phyloP scores from a whole-genome alignment of 2,113 vertebrate species.

The Typhlomys cinereus region DNA sequence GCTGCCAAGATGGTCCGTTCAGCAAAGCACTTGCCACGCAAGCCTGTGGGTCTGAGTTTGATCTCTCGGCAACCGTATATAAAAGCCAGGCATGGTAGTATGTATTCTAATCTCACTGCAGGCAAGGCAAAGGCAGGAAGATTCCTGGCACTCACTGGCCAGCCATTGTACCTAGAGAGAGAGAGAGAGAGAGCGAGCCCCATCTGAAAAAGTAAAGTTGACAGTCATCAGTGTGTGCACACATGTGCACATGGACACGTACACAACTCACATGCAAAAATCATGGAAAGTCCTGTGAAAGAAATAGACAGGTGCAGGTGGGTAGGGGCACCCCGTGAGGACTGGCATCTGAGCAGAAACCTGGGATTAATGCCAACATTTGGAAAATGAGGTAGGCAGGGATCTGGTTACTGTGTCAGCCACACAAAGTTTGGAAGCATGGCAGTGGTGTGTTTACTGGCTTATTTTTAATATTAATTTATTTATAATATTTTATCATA shows the following conservation, averaged over 20 bases:
- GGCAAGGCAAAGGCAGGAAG: neutral
- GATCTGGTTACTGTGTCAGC: neutral
- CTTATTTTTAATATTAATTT: no score
- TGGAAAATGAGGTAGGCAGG: neutral
- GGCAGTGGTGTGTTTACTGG: neutral
- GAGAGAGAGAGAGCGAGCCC: neutral
- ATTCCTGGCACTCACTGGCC: no score
- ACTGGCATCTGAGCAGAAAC: neutral
- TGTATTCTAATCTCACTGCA: no score
- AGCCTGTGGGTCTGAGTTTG: neutral
- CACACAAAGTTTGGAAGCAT: accelerated
- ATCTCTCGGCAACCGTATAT: no score
- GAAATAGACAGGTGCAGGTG: neutral
- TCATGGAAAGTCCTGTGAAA: neutral
- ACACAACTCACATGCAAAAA: neutral
- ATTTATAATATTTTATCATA: no score
- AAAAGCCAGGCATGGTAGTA: no score
- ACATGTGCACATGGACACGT: neutral
- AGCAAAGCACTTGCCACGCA: neutral
- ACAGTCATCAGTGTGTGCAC: neutral
- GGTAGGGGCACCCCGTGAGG: neutral
- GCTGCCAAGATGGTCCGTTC: neutral
- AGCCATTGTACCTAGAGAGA: neutral
- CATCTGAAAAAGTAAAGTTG: neutral
- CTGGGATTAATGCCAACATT: no score